Evolutionary conservation across 1,140 invertebrate genomes (phyloP).

Genomic region (Theocolax elegans): DNA sequence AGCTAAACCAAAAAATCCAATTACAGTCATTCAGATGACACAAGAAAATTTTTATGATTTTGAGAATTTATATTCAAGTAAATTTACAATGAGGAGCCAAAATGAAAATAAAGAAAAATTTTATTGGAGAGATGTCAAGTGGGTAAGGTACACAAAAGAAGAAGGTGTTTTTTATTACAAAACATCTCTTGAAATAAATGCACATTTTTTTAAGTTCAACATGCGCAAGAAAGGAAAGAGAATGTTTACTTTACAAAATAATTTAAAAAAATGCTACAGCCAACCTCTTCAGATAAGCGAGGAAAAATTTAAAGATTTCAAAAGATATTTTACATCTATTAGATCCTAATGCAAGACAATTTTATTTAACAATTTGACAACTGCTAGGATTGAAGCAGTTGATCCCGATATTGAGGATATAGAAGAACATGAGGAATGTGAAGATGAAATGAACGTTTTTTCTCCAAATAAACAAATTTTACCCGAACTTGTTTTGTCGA

Average conservation of each 20-base stretch:
- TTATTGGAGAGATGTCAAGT: constrained; percentile 23
- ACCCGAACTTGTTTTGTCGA: too few species aligned
- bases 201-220: constrained; percentile 17
- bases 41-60: constrained; percentile 32
- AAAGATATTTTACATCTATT: too few species aligned
- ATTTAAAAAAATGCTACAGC: neutral
- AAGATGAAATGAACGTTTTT: too few species aligned
- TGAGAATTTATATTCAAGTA: constrained; percentile 2
- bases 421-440: too few species aligned
- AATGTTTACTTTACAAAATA: neutral
- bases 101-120: constrained; percentile 21
- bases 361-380: too few species aligned
- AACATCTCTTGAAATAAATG: constrained; percentile 22
- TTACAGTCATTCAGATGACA: constrained; percentile 20
- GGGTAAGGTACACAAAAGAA: constrained; percentile 32
- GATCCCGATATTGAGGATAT: too few species aligned
- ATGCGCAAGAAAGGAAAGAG: neutral
- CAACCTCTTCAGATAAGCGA: too few species aligned
- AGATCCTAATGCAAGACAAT: too few species aligned
- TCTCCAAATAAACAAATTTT: too few species aligned
- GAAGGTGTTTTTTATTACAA: constrained; percentile 38
- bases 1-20: neutral
- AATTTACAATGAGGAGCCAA: constrained; percentile 24
- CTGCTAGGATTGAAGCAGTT: too few species aligned
- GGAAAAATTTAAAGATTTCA: too few species aligned